A percentile compares a stretch with the other conserved stretches of the same genome.
Evolutionary conservation across 2,113 vertebrate species (phyloP).

Genomic region (Rhabdomys dilectus): DNA sequence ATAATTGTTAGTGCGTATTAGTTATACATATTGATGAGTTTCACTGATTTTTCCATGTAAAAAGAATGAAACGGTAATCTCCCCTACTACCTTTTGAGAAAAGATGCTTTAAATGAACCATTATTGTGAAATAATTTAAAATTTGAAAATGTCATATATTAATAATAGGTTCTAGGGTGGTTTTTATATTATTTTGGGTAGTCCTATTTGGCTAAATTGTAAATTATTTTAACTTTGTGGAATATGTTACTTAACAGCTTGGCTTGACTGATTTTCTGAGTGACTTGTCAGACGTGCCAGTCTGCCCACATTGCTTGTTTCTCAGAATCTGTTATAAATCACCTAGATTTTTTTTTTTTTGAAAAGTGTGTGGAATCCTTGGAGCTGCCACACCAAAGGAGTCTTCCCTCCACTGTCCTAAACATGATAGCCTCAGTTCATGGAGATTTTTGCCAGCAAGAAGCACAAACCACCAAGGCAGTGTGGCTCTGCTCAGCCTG

Average conservation of each 20-base stretch:
- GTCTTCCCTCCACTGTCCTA: background rate
- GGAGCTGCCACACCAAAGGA: background rate
- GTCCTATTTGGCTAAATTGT: background rate
- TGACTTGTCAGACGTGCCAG: background rate
- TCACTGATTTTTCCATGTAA: background rate
- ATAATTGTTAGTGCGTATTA: background rate
- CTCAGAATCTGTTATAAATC: background rate
- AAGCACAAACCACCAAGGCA: background rate
- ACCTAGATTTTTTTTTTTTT: background rate
- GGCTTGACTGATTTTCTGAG: background rate
- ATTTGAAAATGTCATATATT: background rate
- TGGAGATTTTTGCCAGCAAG: background rate
- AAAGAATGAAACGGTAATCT: background rate
- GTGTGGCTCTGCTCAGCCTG: background rate
- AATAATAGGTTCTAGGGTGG: background rate
- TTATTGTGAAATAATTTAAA: background rate
- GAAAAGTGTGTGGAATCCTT: background rate
- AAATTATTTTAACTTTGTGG: slow-evolving; percentile 11
- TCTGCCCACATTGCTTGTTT: background rate
- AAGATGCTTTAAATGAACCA: background rate
- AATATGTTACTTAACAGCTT: background rate
- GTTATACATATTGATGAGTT: background rate
- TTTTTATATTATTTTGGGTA: background rate
- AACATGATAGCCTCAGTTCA: background rate
- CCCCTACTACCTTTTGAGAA: background rate